A percentile compares a stretch with the other conserved stretches of the same genome.
Evolutionary conservation across 2,113 vertebrate genomes (phyloP).

Genomic region (Rafetus swinhoei): DNA sequence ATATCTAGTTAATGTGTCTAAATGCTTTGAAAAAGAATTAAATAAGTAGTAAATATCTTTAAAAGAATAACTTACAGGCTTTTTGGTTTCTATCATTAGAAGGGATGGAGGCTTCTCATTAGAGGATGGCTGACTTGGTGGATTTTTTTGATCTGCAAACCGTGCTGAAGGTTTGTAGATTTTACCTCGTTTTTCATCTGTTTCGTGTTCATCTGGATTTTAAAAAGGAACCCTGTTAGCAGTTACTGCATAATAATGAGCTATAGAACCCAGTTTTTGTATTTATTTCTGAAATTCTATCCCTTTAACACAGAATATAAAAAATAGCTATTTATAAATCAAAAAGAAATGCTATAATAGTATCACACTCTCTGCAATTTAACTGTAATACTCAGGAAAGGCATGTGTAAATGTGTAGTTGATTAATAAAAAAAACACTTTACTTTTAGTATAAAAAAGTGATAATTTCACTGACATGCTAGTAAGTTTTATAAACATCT

Average conservation of each 20-base stretch:
- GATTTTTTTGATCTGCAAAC: constrained; percentile 90
- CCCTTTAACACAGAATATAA: not conserved
- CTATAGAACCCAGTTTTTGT: not conserved
- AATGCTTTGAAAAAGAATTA: not conserved
- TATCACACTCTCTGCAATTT: not conserved
- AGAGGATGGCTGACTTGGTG: constrained; percentile 82
- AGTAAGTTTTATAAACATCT: not conserved
- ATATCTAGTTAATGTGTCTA: not conserved
- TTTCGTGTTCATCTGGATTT: constrained; percentile 89
- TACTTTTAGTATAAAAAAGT: not conserved
- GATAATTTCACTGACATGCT: not conserved
- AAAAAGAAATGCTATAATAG: accelerated
- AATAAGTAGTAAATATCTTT: not conserved
- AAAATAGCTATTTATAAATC: not conserved
- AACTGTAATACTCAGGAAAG: not conserved
- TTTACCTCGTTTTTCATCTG: constrained; percentile 95
- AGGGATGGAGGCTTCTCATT: constrained; percentile 91
- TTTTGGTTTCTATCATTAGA: constrained; percentile 92
- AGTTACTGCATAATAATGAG: not conserved
- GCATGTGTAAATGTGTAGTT: not conserved
- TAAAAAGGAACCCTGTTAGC: constrained; percentile 19
- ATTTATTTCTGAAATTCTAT: not conserved
- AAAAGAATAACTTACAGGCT: constrained; percentile 85
- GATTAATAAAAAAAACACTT: not conserved
- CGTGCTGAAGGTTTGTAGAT: constrained; percentile 97